Evolutionary conservation across 2,797 vertebrate genomes (phyloP).

Genomic region (Thamnophis elegans): DNA sequence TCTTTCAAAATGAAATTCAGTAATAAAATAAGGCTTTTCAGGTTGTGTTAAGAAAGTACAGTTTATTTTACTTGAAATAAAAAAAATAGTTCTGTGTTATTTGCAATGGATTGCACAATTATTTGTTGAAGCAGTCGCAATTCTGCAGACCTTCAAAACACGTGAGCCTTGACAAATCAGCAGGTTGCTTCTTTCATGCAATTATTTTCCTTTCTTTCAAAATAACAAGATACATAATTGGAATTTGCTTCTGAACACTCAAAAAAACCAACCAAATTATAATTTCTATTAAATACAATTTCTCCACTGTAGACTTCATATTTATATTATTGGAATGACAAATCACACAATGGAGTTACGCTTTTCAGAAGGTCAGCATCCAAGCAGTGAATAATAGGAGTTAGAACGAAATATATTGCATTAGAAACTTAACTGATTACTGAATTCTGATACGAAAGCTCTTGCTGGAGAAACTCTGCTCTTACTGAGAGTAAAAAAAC

Average conservation of each 20-base stretch:
- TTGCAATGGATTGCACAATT: neutral
- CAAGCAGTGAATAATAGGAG: neutral
- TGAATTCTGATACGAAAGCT: neutral
- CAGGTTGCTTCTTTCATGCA: neutral
- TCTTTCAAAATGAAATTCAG: neutral
- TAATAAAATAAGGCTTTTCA: slow-evolving; percentile 6
- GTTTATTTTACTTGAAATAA: neutral
- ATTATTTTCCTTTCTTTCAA: slow-evolving; percentile 16
- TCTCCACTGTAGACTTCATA: neutral
- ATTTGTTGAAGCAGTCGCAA: neutral
- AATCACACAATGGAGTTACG: neutral
- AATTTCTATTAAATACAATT: neutral
- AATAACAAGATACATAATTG: slow-evolving; percentile 17
- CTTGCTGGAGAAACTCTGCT: neutral
- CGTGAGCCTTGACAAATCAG: neutral
- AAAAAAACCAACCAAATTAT: neutral
- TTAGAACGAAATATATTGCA: neutral
- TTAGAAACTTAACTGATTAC: neutral
- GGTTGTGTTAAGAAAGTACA: neutral
- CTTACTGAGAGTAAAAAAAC: neutral
- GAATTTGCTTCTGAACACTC: neutral
- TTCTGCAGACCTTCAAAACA: slow-evolving; percentile 4
- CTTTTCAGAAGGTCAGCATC: neutral
- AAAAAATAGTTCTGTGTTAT: neutral
- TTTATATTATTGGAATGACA: slow-evolving; percentile 18